Evolutionary conservation across 2,797 vertebrate genomes (phyloP).

Genomic region (Spondyliosoma cantharus): DNA sequence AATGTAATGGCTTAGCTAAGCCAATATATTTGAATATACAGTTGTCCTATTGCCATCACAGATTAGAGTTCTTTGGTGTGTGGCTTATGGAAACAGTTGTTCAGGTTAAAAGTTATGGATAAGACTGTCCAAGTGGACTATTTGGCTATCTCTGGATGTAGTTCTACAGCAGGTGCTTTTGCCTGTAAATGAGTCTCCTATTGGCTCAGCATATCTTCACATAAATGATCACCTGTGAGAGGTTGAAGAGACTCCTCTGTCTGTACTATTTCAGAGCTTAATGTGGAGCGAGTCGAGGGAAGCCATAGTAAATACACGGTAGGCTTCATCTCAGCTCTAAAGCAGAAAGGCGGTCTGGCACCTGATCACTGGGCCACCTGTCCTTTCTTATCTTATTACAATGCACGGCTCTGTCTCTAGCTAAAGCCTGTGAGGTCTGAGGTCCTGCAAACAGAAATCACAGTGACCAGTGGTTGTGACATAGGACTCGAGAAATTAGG

Average conservation of each 20-base stretch:
- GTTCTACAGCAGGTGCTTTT: slow-evolving; percentile 21
- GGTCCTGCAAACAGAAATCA: slow-evolving; percentile 56
- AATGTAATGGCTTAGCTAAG: not conserved
- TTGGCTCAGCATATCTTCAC: slow-evolving; percentile 16
- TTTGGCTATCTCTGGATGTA: not conserved
- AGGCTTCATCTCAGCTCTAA: slow-evolving; percentile 68
- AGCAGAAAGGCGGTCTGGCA: slow-evolving; percentile 73
- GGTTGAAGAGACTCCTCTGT: slow-evolving; percentile 11
- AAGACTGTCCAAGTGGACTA: not conserved
- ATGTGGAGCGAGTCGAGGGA: slow-evolving; percentile 33
- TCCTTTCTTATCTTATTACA: slow-evolving; percentile 82
- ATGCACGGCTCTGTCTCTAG: slow-evolving; percentile 70
- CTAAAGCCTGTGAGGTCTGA: slow-evolving; percentile 56
- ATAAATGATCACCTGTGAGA: slow-evolving; percentile 16
- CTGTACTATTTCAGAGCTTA: slow-evolving; percentile 7
- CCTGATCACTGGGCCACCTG: slow-evolving; percentile 82
- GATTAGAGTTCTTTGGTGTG: slow-evolving; percentile 9
- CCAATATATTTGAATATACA: slow-evolving; percentile 10
- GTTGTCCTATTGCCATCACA: not conserved
- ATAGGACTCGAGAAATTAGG: slow-evolving; percentile 2
- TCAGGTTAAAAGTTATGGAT: slow-evolving; percentile 13
- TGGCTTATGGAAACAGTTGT: slow-evolving; percentile 14
- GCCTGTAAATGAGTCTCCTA: slow-evolving; percentile 22
- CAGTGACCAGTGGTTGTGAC: slow-evolving; percentile 30
- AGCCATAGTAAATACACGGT: slow-evolving; percentile 14